Evolutionary conservation across 2,888 invertebrate genomes (phyloP).

Genomic region (Masnerella sp.): DNA sequence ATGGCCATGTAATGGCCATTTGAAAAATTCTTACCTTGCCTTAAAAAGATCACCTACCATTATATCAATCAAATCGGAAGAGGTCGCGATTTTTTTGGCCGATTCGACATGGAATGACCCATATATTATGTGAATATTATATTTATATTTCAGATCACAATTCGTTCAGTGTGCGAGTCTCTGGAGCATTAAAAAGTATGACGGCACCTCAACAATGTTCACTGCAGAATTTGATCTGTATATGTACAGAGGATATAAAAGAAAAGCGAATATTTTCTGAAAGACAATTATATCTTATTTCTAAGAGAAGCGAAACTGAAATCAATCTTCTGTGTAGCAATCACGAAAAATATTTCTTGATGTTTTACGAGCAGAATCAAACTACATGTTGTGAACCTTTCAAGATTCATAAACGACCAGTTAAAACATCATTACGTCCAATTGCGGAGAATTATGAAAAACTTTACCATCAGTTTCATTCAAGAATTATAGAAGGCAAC

Average conservation of each 20-base stretch:
- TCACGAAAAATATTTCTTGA: conserved; percentile 3
- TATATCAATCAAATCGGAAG: too few species aligned
- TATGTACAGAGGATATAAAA: neutral
- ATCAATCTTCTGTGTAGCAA: neutral
- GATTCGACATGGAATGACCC: too few species aligned
- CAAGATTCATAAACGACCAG: neutral
- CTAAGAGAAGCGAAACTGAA: neutral
- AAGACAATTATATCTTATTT: conserved; percentile 1
- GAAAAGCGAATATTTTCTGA: neutral
- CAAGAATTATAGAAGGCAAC: neutral
- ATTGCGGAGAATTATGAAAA: too few species aligned
- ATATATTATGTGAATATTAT: too few species aligned
- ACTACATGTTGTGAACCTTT: neutral
- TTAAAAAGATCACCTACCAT: too few species aligned
- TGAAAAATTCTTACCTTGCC: too few species aligned
- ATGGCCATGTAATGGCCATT: too few species aligned
- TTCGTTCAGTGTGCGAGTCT: conserved; percentile 1
- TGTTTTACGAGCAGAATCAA: neutral
- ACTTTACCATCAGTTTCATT: neutral
- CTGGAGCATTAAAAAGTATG: conserved; percentile 4
- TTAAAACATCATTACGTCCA: neutral
- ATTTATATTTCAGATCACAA: conserved; percentile 6
- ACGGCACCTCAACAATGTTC: neutral
- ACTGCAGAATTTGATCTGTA: neutral
- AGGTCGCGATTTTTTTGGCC: too few species aligned